Evolutionary conservation across 2,888 invertebrate species (phyloP), one percentile per base, ranked within the genome.

Genomic region (Lasioglossum leucozonium): DNA sequence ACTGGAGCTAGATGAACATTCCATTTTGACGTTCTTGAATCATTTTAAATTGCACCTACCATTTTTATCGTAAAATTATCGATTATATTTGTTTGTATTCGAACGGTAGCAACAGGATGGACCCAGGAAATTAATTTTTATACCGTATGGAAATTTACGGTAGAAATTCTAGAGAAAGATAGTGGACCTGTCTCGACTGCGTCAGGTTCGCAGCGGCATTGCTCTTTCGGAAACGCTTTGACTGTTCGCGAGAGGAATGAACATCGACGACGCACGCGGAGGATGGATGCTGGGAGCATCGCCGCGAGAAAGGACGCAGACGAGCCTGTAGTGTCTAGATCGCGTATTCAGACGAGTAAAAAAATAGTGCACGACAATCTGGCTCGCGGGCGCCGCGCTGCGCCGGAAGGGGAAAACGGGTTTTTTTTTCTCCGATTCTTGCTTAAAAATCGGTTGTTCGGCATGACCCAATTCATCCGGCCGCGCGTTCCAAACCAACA

Each of bases 401-500:
- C 34, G 34, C 34, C 34, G 34, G 34, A 67, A n/a, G 37, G n/a
- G 67, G 11, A 22, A 69, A 40, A 22, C 37, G 37, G 67, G 8
- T 10, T 10, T 10, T 67, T 34, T 67, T 37, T 69, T 37, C n/a
- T 40, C n/a, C 69, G n/a, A 26, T 44, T 71, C n/a, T 18, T 42
- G 26, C 13, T 40, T n/a, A 69, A 69, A 69, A 40, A 69, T 69
- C 40, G 40, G 40, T 42, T 40, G 40, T 69, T 69, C n/a, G n/a
- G n/a, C 42, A 26, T 16, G 69, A 37, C 69, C 69, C 40, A 69
- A 42, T 69, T 69, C 69, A n/a, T 40, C 40, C 69, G n/a, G 22
- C 69, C 69, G 40, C 10, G 67, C n/a, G n/a, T n/a, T 37, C 37
- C 18, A 4, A 22, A n/a, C 67, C 22, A 22, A 62, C 62, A 34